Base-by-base conservation (phyloP, 2,888 invertebrate genomes). In the Orchesella flavescens region DNA sequence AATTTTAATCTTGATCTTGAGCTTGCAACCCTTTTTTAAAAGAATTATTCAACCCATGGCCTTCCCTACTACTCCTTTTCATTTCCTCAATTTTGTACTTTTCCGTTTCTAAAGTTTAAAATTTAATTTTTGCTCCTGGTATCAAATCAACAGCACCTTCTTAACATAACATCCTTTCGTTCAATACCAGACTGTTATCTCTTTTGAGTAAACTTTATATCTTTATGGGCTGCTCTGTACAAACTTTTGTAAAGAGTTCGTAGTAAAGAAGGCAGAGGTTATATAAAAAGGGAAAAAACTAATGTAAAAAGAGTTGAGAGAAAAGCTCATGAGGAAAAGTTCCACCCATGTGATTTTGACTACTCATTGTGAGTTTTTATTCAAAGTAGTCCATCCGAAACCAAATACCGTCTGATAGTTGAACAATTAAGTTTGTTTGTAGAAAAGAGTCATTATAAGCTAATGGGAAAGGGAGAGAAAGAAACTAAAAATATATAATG, bases 21-120 rank as follows among this genome's bases (percentile, higher is more conserved):
- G 3, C 72, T 57, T 17, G 43, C 23, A 53, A 2, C 9, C 34
- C n/a, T n/a, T n/a, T 34, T 34, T 34, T 34, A 2, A 34, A 7
- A 34, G 7, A 34, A 34, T 34, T 2, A 34, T 34, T 34, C 34
- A 34, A 34, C 34, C 34, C 34, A 34, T 34, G 34, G 34, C 7
- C 66, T 23, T 24, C 24, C 63, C 63, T 24, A 24, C 24, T 44
- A 43, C 7, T 43, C 43, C 43, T 17, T 24, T 69, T 75, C 75
- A 75, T 82, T 82, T 82, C 82, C 82, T 82, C 82, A 82, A 82
- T 82, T 82, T 82, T 46, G n/a, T 53, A 21, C 49, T 55, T 75
- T 82, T 82, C 82, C 82, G 82, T 75, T 71, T 68, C 46, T 19
- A 34, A 34, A 34, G 34, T 2, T 4, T 34, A 34, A 34, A 2